These are phyloP conservation scores for Choristoneura rosaceana DNA, from an alignment of 2,888 invertebrate species.

Conservation along the genomic window DNA sequence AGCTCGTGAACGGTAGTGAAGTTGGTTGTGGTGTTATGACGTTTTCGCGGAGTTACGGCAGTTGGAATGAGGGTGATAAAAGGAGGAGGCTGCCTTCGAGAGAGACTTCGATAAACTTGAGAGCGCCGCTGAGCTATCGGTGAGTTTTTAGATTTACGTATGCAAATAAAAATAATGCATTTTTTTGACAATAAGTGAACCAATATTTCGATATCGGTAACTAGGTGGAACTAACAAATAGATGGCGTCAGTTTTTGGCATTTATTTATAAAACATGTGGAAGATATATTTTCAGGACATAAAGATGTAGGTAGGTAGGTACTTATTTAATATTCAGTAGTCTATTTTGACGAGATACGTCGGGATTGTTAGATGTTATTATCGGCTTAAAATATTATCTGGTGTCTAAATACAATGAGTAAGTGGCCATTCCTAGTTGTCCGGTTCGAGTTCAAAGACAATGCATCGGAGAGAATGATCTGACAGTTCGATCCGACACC, in stretches of 20 bases:
- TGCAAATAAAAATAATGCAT: no score
- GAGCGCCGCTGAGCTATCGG: conserved; percentile 83
- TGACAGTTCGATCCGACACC: background rate
- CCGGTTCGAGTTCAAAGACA: background rate
- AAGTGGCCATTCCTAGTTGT: background rate
- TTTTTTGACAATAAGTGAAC: no score
- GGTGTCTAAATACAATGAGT: background rate
- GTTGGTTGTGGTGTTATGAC: conserved; percentile 64
- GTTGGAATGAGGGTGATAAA: conserved; percentile 76
- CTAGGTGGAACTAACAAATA: no score
- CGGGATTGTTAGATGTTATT: background rate
- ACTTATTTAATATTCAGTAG: no score
- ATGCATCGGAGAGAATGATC: background rate
- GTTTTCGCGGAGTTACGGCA: conserved; percentile 75
- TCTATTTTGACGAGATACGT: background rate
- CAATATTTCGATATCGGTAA: no score
- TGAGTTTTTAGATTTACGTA: conserved; percentile 58
- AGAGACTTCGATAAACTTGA: conserved; percentile 71
- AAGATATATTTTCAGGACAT: no score
- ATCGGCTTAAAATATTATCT: background rate
- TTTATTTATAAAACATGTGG: no score
- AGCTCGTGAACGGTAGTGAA: conserved; percentile 66
- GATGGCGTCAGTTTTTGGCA: no score
- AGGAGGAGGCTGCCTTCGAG: conserved; percentile 59
- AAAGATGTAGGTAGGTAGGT: no score